Evolutionary conservation across 2,888 invertebrate species (phyloP), one percentile per base, ranked within the genome.

Genomic region (Euphydryas editha): DNA sequence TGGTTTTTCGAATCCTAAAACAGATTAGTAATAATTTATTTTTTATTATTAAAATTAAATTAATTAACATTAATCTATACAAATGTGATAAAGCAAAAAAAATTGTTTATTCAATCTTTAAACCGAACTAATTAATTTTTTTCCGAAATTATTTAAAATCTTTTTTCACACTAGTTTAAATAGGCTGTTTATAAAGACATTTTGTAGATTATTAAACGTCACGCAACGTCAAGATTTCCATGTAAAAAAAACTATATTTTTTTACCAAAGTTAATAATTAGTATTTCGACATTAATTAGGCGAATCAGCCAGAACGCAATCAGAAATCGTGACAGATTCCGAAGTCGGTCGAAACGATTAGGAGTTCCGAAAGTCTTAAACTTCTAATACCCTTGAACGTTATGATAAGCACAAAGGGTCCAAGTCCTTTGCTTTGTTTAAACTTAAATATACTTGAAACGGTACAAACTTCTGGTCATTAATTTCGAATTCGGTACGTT

Each of bases 381-480:
- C 81, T 87, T 87, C 78, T 86, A 85, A 88, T 83, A 79, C 82
- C 75, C 78, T 78, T 76, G 75, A 76, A 81, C 76, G 81, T 82
- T 83, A 80, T 81, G 80, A 81, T 78, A 70, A 79, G 77, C 76
- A 81, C 81, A 79, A 78, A 76, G 71, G 77, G 73, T n/a, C 58
- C 59, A 62, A 61, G 58, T 57, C 63, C 58, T 63, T 82, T 79
- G 79, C 80, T 80, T 84, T 84, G 82, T 84, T 84, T 79, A 81
- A 82, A 80, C 73, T 80, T 78, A 72, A 79, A 77, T 81, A 76
- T 77, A 75, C 66, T 68, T 65, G 62, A 69, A 70, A 59, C 60
- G 65, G 66, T 67, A 69, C 62, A 73, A 69, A 69, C 46, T 68
- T 69, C 65, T 65, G 65, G 59, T 68, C 69, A 68, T 73, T 70